Base-by-base conservation (phyloP, 2,888 invertebrate species). In the Ditula angustiorana region DNA sequence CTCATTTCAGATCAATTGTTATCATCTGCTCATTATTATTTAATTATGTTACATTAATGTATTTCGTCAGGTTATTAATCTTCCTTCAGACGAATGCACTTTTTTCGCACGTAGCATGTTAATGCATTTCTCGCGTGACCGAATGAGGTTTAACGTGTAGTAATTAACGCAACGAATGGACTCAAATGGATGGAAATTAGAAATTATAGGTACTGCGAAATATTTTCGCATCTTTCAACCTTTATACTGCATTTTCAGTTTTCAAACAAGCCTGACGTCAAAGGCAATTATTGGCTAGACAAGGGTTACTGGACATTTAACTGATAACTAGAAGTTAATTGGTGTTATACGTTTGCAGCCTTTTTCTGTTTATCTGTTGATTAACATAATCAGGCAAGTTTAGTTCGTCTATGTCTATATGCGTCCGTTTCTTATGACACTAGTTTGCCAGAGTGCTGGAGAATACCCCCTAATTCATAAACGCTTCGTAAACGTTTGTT, bases 101-200 rank as follows among this genome's bases (percentile, higher is more conserved):
- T 60, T 59, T n/a, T 52, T 62, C 62, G 58, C 55, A 57, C 63
- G 63, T 60, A 58, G 61, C 53, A 65, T 66, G 69, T 67, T 72
- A 71, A 73, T 73, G 71, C 70, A 70, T 69, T 67, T 68, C 60
- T 73, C 62, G 73, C 73, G 73, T 71, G 73, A 68, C 67, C 50
- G 11, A 13, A 23, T 7, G 50, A 28, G 55, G 44, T 19, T 28
- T 50, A 59, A 16, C 46, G 41, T 53, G 21, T 16, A 56, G 66
- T 56, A 67, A 69, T 72, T 69, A 70, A 66, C 64, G 33, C 30
- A n/a, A 24, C 2, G 33, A 47, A 28, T 50, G 47, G 47, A n/a
- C 57, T 28, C n/a, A n/a, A n/a, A n/a, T 37, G 19, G 57, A 63
- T 57, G 33, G 33, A 62, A 33, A 26, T 19, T 46, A 35, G 16